Conservation (phyloP, 1,140 invertebrate genomes). For the Zaprionus vittiger region DNA sequence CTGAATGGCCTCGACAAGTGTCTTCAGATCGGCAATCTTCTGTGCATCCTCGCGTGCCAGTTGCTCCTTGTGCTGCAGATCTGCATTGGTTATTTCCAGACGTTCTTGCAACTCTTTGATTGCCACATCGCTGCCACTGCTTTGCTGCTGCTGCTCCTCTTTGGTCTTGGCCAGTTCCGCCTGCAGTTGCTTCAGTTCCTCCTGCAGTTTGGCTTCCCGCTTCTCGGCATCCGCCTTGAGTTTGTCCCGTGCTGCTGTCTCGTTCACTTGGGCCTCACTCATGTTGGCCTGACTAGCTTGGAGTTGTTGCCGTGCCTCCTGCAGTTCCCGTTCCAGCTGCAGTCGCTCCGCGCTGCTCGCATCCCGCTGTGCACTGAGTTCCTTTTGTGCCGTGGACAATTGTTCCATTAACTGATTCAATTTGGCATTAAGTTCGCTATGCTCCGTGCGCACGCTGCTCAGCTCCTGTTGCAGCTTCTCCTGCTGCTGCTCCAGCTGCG, state of each 20-base stretch:
- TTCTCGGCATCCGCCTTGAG: slow-evolving; percentile 45
- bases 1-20: slow-evolving; percentile 66
- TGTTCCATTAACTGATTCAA: slow-evolving; percentile 58
- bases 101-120: slow-evolving; percentile 62
- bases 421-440: slow-evolving; percentile 57
- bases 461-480: slow-evolving; percentile 64
- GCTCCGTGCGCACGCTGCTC: slow-evolving; percentile 18
- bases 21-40: slow-evolving; percentile 72
- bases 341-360: slow-evolving; percentile 50
- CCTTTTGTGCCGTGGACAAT: slow-evolving; percentile 54
- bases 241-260: slow-evolving; percentile 31
- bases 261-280: slow-evolving; percentile 23
- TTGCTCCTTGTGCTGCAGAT: slow-evolving; percentile 68
- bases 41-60: slow-evolving; percentile 64
- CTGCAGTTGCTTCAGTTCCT: slow-evolving; percentile 45
- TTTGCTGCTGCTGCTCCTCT: slow-evolving; percentile 51
- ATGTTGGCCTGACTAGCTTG: slow-evolving; percentile 44
- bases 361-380: slow-evolving; percentile 54
- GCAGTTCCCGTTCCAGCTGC: slow-evolving; percentile 52
- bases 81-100: slow-evolving; percentile 64
- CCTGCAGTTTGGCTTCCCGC: slow-evolving; percentile 31
- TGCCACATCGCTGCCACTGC: slow-evolving; percentile 39
- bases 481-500: slow-evolving; percentile 51
- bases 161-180: slow-evolving; percentile 53
- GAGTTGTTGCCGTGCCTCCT: slow-evolving; percentile 57